phyloP scores from a whole-genome alignment of 2,113 vertebrate species.

The Loxodonta africana region DNA sequence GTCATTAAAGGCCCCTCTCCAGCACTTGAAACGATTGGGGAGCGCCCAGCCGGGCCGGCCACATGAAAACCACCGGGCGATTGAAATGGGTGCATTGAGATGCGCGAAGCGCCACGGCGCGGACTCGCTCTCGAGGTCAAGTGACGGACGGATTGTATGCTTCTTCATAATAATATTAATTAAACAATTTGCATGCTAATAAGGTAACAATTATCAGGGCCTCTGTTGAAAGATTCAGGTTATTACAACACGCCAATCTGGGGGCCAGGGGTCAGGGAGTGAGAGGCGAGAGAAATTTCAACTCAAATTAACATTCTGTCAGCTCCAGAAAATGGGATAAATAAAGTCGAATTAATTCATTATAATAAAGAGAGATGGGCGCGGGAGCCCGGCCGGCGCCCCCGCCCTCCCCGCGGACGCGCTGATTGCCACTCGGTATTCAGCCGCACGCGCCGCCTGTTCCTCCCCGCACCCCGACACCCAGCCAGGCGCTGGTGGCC shows the following conservation, averaged over 20 bases:
- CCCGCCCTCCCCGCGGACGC: constrained; percentile 91
- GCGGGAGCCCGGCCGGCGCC: constrained; percentile 84
- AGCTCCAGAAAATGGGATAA: constrained; percentile 99
- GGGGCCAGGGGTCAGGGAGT: constrained; percentile 98
- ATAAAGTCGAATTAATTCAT: constrained; percentile 99
- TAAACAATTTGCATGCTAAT: constrained; percentile 99
- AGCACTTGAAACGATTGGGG: constrained; percentile 88
- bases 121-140: constrained; percentile 99
- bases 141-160: constrained; percentile 99
- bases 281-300: constrained; percentile 99
- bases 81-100: constrained; percentile 96
- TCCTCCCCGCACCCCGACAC: constrained; percentile 93
- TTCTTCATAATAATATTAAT: constrained; percentile 99
- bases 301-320: constrained; percentile 99
- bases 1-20: constrained; percentile 88
- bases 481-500: constrained; percentile 94
- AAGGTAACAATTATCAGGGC: constrained; percentile 99
- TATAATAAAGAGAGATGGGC: constrained; percentile 94
- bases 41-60: constrained; percentile 89
- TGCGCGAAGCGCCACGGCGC: constrained; percentile 94
- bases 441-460: constrained; percentile 94
- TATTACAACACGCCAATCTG: constrained; percentile 99
- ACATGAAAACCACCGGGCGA: constrained; percentile 93
- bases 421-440: constrained; percentile 98
- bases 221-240: constrained; percentile 99